Evolutionary conservation across 92 coral and sea anemone genomes (phyloP), one percentile per base, ranked within the genome.

Genomic region (Phenganax marumi): DNA sequence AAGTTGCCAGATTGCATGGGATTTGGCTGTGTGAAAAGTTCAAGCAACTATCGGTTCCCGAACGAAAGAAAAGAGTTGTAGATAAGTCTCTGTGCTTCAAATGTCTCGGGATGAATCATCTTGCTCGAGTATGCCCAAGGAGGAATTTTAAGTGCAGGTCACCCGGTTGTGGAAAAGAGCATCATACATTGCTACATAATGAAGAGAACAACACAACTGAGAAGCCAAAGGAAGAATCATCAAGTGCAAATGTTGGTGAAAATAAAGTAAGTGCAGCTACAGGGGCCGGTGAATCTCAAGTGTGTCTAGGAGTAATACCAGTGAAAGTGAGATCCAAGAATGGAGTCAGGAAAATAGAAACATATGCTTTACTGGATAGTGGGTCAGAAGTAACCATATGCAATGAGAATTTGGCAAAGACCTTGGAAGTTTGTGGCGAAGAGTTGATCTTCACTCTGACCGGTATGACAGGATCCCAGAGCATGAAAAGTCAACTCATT

Each of bases 311-410:
- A 33, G 43, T 33, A 33, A 33, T 33, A 33, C 43, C 43, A 33
- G 43, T 33, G 43, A 33, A 33, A 33, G 43, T 33, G 43, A 5
- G 43, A 33, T 33, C 43, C 43, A 33, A 33, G 43, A 33, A 33
- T 5, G 43, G 43, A 5, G 43, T 33, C 43, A 5, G 5, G 43
- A 33, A 5, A 33, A 33, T 33, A 33, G 43, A 33, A 33, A 33
- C 0, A 33, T 33, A 33, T 33, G 43, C 43, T 5, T 33, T 33
- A 56, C 81, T 82, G 77, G 92, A 87, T 86, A 84, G 86, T 81
- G 88, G 92, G 39, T 85, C 84, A 14, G 91, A 90, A 52, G 87
- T 89, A 39, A 90, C 93, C 23, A 80, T 85, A 62, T 90, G 89
- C 69, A 88, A 87, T 57, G 86, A 90, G 54, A 58, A 58, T 52